A percentile compares a stretch with the other conserved stretches of the same genome.
Evolutionary conservation across 2,888 invertebrate genomes (phyloP).

Genomic region (Hypercompe scribonia): DNA sequence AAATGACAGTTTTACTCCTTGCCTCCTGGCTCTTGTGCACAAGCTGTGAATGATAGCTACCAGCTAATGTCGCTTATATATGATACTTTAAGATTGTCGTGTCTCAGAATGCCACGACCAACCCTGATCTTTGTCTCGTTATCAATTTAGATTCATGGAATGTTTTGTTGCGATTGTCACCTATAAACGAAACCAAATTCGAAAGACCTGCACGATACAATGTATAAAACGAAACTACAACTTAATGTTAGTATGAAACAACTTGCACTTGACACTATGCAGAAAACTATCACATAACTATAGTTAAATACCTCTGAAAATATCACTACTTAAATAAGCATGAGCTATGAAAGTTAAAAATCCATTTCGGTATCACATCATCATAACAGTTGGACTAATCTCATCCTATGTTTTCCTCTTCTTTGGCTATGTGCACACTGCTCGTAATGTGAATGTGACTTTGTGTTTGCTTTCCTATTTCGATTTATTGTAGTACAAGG

Average conservation of each 20-base stretch:
- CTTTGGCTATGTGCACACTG: no score
- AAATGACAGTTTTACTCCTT: background rate
- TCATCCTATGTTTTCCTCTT: no score
- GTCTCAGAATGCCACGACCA: no score
- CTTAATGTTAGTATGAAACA: background rate
- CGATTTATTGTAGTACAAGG: no score
- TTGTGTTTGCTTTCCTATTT: no score
- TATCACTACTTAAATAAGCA: background rate
- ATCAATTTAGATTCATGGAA: background rate
- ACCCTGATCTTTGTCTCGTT: background rate
- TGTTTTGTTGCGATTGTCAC: background rate
- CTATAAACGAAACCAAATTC: background rate
- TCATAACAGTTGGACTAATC: no score
- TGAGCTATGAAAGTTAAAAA: background rate
- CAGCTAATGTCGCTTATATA: background rate
- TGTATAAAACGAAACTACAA: background rate
- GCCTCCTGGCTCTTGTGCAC: background rate
- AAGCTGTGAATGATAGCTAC: conserved; percentile 19
- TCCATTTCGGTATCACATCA: background rate
- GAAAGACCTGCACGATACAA: background rate
- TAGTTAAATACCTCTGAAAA: background rate
- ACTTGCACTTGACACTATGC: no score
- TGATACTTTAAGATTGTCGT: background rate
- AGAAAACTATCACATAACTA: background rate
- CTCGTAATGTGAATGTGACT: no score